These are phyloP conservation scores for Melanotaenia boesemani DNA, from an alignment of 2,797 vertebrate species.

Conservation along the genomic window DNA sequence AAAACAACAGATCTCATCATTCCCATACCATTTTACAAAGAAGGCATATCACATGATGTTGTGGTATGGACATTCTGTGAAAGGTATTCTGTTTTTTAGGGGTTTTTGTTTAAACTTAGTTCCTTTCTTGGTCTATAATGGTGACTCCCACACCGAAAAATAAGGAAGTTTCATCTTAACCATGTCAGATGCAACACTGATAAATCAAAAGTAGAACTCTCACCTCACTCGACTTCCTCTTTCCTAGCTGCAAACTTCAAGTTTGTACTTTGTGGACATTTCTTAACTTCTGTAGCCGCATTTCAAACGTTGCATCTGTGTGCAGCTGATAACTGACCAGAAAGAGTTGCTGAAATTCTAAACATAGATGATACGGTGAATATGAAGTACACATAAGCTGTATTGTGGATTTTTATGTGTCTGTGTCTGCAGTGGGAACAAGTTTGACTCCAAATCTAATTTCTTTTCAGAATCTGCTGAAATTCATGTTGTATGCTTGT, in stretches of 20 bases:
- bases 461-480: neutral
- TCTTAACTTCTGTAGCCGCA: neutral
- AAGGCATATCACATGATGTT: neutral
- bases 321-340: neutral
- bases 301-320: neutral
- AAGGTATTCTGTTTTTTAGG: neutral
- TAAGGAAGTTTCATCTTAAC: conserved; percentile 37
- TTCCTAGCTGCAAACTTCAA: neutral
- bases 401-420: neutral
- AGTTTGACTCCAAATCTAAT: neutral
- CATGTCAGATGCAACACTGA: neutral
- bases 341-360: neutral
- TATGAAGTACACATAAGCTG: neutral
- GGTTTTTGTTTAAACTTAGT: neutral
- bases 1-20: neutral
- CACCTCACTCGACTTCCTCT: neutral
- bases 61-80: neutral
- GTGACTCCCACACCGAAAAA: conserved; percentile 5
- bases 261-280: neutral
- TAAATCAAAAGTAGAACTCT: conserved; percentile 37
- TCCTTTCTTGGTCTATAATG: neutral
- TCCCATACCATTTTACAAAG: neutral
- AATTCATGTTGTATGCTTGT: neutral
- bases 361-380: neutral
- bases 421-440: neutral